Evolutionary conservation across 2,888 invertebrate species (phyloP), one percentile per base, ranked within the genome.

Genomic region (Galeopsomyia nigrocyanea): DNA sequence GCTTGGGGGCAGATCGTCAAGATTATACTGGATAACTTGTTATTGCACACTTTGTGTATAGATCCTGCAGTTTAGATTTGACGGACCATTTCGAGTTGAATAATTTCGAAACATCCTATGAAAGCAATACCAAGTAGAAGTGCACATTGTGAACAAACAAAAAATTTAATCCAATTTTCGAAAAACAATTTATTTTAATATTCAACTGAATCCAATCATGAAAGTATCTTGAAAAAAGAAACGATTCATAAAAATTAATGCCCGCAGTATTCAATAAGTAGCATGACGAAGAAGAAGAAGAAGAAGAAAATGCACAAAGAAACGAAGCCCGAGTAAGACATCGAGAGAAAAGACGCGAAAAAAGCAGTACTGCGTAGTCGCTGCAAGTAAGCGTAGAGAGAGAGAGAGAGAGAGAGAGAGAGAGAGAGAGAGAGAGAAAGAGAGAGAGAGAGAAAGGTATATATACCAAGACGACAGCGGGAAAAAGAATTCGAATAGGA

Each of bases 171-270:
- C 5, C 26, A 26, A 26, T 26, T 26, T 2, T 26, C 26, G 5
- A 26, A 26, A 26, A 26, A 26, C 26, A 26, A 26, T 26, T 5
- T 26, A 26, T 26, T 26, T 26, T n/a, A n/a, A 26, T 26, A 26
- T 26, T 26, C 39, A 39, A 39, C 13, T 39, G 39, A 10, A 39
- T 39, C 7, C 7, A 7, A 39, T 58, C 17, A 16, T 21, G 56
- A 26, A 58, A 26, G 17, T 58, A 57, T 31, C 49, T 63, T 63
- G 31, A 26, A 39, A 39, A 63, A 26, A 39, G 19, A 63, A 19
- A 53, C 13, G 19, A 53, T 19, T 53, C 19, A 39, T 10, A 10
- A 39, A 10, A 13, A 39, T 3, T 2, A 39, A 39, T 39, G 19
- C 39, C 49, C 31, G 51, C 39, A 53, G 53, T 63, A 51, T 63